Percentiles rank a stretch among this genome's conserved stretches.
Conservation (phyloP, 2,888 invertebrate genomes). For the Keiferia lycopersicella region DNA sequence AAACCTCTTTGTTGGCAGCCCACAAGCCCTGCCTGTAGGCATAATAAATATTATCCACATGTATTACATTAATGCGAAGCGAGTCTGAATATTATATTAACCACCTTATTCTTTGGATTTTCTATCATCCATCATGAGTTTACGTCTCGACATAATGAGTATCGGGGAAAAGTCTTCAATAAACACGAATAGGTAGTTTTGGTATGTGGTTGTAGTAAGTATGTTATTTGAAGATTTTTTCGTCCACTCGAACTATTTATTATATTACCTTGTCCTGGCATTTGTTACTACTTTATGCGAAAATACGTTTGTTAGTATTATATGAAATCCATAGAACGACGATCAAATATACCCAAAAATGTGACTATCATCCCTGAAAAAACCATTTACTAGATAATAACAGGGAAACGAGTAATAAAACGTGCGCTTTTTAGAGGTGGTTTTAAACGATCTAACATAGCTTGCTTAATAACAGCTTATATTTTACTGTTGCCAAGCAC, state of each 20-base stretch:
- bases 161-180: background rate
- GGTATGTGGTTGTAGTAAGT: no score
- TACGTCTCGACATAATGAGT: background rate
- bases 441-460: slow-evolving; percentile 30
- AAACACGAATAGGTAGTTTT: no score
- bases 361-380: slow-evolving; percentile 17
- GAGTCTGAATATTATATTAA: background rate
- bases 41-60: background rate
- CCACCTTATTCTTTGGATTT: slow-evolving; percentile 5
- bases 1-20: slow-evolving; percentile 2
- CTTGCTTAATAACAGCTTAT: slow-evolving; percentile 29
- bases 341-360: no score
- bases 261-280: no score
- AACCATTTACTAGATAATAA: slow-evolving; percentile 32
- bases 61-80: slow-evolving; percentile 9
- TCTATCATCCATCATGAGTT: slow-evolving; percentile 1
- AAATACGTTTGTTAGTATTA: no score
- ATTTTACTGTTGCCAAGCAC: slow-evolving; percentile 26
- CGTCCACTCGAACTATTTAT: no score
- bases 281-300: no score
- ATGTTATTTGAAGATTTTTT: no score
- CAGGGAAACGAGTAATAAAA: slow-evolving; percentile 28
- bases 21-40: background rate
- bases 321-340: no score
- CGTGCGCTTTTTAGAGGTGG: slow-evolving; percentile 32